These are phyloP conservation scores for Corythoichthys haematopterus DNA, from an alignment of 2,113 vertebrate species.

Conservation along the genomic window DNA sequence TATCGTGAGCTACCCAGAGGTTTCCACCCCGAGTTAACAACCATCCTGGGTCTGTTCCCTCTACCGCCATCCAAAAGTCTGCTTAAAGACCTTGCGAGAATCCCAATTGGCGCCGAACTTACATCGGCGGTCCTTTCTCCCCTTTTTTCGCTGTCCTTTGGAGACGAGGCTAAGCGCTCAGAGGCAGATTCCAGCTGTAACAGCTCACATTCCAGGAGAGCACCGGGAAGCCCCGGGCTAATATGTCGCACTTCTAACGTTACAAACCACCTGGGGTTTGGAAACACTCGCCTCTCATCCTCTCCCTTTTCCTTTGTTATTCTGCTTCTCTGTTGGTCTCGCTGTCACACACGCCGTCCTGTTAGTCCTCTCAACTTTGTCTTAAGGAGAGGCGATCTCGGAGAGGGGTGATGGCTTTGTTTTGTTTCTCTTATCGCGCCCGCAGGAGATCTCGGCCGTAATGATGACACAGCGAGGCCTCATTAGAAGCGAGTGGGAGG, in stretches of 20 bases:
- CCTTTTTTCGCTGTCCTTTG: constrained; percentile 21
- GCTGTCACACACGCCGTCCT: constrained; percentile 2
- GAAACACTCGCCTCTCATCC: constrained; percentile 35
- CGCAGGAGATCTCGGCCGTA: constrained; percentile 20
- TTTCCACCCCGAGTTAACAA: not conserved
- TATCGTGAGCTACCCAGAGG: no score
- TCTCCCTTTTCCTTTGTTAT: constrained; percentile 3
- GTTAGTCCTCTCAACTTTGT: constrained; percentile 12
- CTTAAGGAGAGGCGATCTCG: not conserved
- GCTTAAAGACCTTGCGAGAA: constrained; percentile 17
- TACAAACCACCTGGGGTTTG: constrained; percentile 51
- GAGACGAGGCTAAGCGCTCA: constrained; percentile 39
- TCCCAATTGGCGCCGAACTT: constrained; percentile 19
- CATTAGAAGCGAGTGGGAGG: constrained; percentile 17
- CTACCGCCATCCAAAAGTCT: constrained; percentile 1
- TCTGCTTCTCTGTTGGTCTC: constrained; percentile 28
- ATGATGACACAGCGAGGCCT: constrained; percentile 14
- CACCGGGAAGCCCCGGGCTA: constrained; percentile 44
- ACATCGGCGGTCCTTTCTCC: constrained; percentile 15
- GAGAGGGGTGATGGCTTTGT: constrained; percentile 6
- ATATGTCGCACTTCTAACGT: constrained; percentile 52
- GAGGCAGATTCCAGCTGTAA: constrained; percentile 49
- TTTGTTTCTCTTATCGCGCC: constrained; percentile 27
- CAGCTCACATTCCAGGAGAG: constrained; percentile 57
- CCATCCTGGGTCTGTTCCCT: not conserved